Conservation (phyloP, 2,888 invertebrate genomes). For the Eulithis testata region DNA sequence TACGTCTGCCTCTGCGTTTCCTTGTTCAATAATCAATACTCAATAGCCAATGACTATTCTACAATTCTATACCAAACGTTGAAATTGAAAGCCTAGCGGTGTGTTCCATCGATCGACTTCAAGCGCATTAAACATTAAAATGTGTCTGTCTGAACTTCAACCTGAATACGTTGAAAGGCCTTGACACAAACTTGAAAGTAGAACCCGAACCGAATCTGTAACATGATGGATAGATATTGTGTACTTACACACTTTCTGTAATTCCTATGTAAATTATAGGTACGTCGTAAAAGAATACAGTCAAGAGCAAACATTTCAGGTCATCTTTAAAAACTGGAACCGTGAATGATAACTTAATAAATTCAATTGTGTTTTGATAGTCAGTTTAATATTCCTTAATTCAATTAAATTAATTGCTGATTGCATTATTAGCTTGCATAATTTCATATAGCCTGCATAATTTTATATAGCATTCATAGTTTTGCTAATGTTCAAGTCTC, state of each 20-base stretch:
- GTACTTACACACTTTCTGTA: not conserved
- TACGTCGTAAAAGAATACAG: no score
- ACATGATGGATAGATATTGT: conserved; percentile 18
- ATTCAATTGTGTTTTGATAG: no score
- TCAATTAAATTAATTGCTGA: no score
- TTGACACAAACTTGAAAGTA: conserved; percentile 57
- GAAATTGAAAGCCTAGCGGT: conserved; percentile 40
- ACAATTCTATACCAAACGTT: conserved; percentile 41
- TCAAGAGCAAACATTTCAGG: no score
- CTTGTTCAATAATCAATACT: conserved; percentile 14
- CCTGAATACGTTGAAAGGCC: conserved; percentile 62
- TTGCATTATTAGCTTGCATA: no score
- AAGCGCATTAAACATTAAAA: conserved; percentile 74
- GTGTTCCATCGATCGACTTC: conserved; percentile 65
- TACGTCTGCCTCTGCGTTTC: not conserved
- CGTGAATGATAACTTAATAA: no score
- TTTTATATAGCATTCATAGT: no score
- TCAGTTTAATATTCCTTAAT: no score
- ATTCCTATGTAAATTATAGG: no score
- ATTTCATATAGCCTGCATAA: no score
- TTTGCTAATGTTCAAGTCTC: no score
- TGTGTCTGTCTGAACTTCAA: conserved; percentile 67
- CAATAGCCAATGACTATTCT: conserved; percentile 40
- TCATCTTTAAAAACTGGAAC: no score
- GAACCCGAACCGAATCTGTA: conserved; percentile 12